Conservation (phyloP, 2,113 vertebrate genomes). For the Gallinago undulata region DNA sequence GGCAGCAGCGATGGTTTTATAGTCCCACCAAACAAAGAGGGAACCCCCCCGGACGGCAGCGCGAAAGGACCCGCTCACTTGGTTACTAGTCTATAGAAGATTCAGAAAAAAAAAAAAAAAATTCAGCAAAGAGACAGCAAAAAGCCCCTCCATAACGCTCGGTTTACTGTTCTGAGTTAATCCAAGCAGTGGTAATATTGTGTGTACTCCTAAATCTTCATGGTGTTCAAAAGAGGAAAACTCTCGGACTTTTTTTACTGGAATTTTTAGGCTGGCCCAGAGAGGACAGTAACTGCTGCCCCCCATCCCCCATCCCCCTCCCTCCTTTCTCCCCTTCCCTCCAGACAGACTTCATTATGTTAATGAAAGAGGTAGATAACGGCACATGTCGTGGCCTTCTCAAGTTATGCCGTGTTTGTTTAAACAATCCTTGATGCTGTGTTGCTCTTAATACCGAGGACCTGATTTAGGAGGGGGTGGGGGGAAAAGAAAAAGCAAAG, state of each 20-base stretch:
- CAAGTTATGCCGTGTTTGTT: slow-evolving; percentile 79
- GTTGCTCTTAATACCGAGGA: slow-evolving; percentile 76
- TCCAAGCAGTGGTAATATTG: slow-evolving; percentile 84
- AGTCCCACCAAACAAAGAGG: slow-evolving; percentile 90
- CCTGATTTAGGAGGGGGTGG: slow-evolving; percentile 69
- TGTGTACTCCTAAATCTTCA: slow-evolving; percentile 81
- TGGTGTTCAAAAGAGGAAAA: slow-evolving; percentile 67
- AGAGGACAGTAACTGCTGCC: slow-evolving; percentile 70
- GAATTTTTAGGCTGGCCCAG: slow-evolving; percentile 76
- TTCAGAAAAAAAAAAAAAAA: not conserved
- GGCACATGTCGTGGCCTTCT: slow-evolving; percentile 79
- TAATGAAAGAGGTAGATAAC: slow-evolving; percentile 77
- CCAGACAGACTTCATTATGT: slow-evolving; percentile 82
- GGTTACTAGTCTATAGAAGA: slow-evolving; percentile 97
- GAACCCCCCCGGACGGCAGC: slow-evolving; percentile 80
- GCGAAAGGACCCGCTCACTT: slow-evolving; percentile 89
- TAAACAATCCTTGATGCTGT: slow-evolving; percentile 74
- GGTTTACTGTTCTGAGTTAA: slow-evolving; percentile 79
- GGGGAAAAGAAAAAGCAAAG: not conserved
- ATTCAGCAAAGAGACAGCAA: slow-evolving; percentile 27
- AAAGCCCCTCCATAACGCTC: slow-evolving; percentile 36
- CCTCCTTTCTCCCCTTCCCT: not conserved
- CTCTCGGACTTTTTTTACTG: slow-evolving; percentile 75
- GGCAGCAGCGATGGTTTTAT: slow-evolving; percentile 98
- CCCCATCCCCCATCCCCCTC: not conserved